Conservation (phyloP, 2,797 vertebrate species). For the Huso huso region DNA sequence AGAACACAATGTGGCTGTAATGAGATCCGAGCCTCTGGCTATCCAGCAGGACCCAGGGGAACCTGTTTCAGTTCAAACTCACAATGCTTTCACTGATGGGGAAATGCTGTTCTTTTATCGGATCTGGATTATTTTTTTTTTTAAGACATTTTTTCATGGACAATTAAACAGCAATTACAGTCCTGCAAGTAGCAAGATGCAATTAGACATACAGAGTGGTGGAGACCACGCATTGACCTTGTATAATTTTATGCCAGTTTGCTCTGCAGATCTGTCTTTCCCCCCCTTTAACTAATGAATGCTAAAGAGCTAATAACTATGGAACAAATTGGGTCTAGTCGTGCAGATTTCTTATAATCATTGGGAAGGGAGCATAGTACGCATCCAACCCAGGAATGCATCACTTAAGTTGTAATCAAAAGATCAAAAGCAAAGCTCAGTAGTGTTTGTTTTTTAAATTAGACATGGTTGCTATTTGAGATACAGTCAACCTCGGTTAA, state of each 20-base stretch:
- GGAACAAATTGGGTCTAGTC: slow-evolving; percentile 38
- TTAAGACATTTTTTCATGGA: slow-evolving; percentile 14
- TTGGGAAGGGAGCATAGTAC: slow-evolving; percentile 20
- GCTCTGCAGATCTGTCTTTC: slow-evolving; percentile 11
- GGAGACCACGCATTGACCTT: slow-evolving; percentile 9
- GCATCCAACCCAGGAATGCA: no score
- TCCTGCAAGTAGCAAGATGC: slow-evolving; percentile 13
- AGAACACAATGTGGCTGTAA: no score
- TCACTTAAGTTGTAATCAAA: no score
- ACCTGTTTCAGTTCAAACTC: background rate
- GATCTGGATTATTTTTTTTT: background rate
- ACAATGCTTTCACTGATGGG: background rate
- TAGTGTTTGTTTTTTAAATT: no score
- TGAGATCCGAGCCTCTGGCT: no score
- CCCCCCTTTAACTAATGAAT: slow-evolving; percentile 19
- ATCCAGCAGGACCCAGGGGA: no score
- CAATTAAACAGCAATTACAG: slow-evolving; percentile 22
- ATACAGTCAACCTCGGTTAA: no score
- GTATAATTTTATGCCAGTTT: slow-evolving; percentile 26
- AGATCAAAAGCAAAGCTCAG: no score
- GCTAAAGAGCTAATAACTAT: slow-evolving; percentile 23
- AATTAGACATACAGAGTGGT: slow-evolving; percentile 14
- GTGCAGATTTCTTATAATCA: slow-evolving; percentile 24
- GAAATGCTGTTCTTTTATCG: background rate
- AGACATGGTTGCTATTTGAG: no score